Percentiles rank a stretch among this genome's conserved stretches.
Conservation (phyloP, 2,888 invertebrate species). For the Oithona nana region DNA sequence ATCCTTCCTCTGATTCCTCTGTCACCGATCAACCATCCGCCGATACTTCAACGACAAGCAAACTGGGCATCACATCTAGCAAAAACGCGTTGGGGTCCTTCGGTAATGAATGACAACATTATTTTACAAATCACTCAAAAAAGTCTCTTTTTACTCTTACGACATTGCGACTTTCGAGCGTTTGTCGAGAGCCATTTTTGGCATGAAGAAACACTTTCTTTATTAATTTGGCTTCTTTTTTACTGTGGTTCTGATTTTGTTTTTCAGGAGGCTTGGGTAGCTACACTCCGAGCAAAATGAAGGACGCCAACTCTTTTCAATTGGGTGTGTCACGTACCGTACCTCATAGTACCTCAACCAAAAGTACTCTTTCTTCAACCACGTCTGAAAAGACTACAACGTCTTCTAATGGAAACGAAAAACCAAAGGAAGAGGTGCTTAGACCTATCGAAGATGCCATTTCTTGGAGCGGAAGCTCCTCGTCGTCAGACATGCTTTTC, state of each 20-base stretch:
- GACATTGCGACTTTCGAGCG: too few relatives aligned
- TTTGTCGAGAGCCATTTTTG: too few relatives aligned
- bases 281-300: slow-evolving; percentile 62
- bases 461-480: slow-evolving; percentile 16
- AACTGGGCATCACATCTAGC: background rate
- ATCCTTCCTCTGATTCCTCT: slow-evolving; percentile 65
- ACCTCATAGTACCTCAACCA: slow-evolving; percentile 19
- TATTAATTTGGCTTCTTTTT: too few relatives aligned
- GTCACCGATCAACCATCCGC: background rate
- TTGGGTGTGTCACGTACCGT: slow-evolving; percentile 50
- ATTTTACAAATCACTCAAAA: too few relatives aligned
- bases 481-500: slow-evolving; percentile 16
- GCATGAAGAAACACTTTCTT: too few relatives aligned
- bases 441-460: slow-evolving; percentile 14
- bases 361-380: slow-evolving; percentile 21
- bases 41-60: background rate
- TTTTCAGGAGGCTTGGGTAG: slow-evolving; percentile 38
- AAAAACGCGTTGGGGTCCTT: background rate
- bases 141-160: too few relatives aligned
- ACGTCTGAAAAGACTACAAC: slow-evolving; percentile 19
- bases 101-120: background rate
- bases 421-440: slow-evolving; percentile 2
- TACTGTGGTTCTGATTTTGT: too few relatives aligned
- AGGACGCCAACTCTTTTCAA: slow-evolving; percentile 43
- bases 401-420: background rate